These are phyloP conservation scores for Drosophila flavopinicola DNA, from an alignment of 2,888 invertebrate species.

Conservation along the genomic window DNA sequence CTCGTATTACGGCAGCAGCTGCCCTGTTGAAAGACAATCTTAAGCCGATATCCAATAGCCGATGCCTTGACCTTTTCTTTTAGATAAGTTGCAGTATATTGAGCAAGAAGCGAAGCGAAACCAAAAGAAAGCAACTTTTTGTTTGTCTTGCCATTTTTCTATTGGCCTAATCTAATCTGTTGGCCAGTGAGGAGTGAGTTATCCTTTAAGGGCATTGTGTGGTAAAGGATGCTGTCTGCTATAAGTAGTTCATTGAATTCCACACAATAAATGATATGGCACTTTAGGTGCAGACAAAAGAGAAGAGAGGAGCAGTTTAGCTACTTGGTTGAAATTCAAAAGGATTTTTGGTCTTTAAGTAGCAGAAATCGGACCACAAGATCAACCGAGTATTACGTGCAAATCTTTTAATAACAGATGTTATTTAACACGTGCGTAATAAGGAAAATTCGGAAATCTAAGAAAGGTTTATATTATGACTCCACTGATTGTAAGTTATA, in stretches of 20 bases:
- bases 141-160: slow-evolving; percentile 24
- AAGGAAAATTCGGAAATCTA: not conserved
- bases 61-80: slow-evolving; percentile 68
- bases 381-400: slow-evolving; percentile 6
- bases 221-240: slow-evolving; percentile 37
- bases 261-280: slow-evolving; percentile 42
- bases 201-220: slow-evolving; percentile 42
- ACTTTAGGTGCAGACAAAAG: slow-evolving; percentile 31
- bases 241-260: slow-evolving; percentile 30
- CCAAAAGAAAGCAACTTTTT: slow-evolving; percentile 21
- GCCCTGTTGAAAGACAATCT: slow-evolving; percentile 31
- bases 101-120: slow-evolving; percentile 22
- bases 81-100: slow-evolving; percentile 49
- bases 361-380: slow-evolving; percentile 19
- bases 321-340: not conserved
- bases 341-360: slow-evolving; percentile 8
- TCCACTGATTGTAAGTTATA: not conserved
- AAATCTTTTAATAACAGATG: slow-evolving; percentile 16
- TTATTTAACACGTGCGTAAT: slow-evolving; percentile 14
- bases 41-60: slow-evolving; percentile 51
- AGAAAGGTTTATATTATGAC: not conserved
- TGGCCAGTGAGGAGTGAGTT: slow-evolving; percentile 44
- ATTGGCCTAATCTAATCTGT: slow-evolving; percentile 33
- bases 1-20: slow-evolving; percentile 53
- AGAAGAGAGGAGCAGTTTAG: not conserved